Percentiles rank a stretch among this genome's conserved stretches.
Conservation (phyloP, 2,113 vertebrate genomes). For the Steatornis caripensis region DNA sequence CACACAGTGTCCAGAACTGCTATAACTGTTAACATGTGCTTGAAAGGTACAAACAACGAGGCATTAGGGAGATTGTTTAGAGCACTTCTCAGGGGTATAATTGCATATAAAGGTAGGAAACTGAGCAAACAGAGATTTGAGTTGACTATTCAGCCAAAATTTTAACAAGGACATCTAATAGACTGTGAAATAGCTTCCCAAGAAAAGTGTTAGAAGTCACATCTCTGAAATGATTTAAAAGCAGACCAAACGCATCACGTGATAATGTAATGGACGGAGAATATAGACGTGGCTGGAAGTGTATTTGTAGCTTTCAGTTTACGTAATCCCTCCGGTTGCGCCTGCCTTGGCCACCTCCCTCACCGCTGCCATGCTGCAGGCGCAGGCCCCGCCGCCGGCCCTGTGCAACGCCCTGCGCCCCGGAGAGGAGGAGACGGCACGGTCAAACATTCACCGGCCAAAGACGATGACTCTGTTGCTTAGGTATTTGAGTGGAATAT, state of each 20-base stretch:
- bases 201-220: slow-evolving; percentile 16
- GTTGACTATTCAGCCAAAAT: slow-evolving; percentile 30
- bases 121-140: neutral
- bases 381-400: neutral
- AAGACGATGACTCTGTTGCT: neutral
- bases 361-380: neutral
- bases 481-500: neutral
- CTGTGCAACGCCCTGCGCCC: neutral
- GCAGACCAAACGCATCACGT: neutral
- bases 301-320: neutral
- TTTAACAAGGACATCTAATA: slow-evolving; percentile 47
- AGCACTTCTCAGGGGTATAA: slow-evolving; percentile 2
- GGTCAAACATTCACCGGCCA: neutral
- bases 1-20: neutral
- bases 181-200: slow-evolving; percentile 58
- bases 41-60: neutral
- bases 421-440: rapidly evolving
- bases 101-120: slow-evolving; percentile 36
- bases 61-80: neutral
- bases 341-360: no score
- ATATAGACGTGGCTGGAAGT: neutral
- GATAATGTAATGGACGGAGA: neutral
- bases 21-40: neutral
- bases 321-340: neutral
- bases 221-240: slow-evolving; percentile 44